Evolutionary conservation across 2,888 invertebrate genomes (phyloP), one percentile per base, ranked within the genome.

Genomic region (Parnassius smintheus): DNA sequence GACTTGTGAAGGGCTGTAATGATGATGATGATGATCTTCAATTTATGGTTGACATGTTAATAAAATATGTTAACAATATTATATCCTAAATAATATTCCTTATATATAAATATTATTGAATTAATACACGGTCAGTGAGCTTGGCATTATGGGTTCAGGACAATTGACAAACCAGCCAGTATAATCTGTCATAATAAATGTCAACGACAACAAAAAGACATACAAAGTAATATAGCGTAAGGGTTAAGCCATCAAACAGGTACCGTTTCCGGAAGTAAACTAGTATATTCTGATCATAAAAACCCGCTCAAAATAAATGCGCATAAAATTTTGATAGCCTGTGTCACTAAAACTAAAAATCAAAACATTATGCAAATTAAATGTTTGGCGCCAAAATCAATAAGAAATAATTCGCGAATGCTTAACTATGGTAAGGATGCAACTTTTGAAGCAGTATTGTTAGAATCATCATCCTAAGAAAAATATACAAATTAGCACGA

Each of bases 211-310:
- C 18, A 44, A 41, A 61, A 50, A 18, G 41, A 41, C 13, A 35
- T 41, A 25, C 9, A 18, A 54, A 12, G 58, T 53, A 52, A 50
- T 49, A 53, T 25, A 56, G 12, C 13, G 54, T 13, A 48, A 57
- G 62, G 48, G 54, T 54, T 35, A 12, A 25, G 52, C 69, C 72
- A 75, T 77, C 73, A 79, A 84, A 86, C 86, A 78, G 85, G 85
- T 86, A 81, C 74, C 76, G 78, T 81, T 84, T 87, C 87, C 87
- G 83, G 84, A 74, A 25, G 49, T 62, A 57, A 58, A 49, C 53
- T 49, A 12, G 62, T 54, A 52, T 48, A 52, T 48, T 53, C 54
- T 49, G 35, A 25, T 13, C 53, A 45, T 58, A 58, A 62, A 62
- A 58, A 54, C 9, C 35, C 45, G 25, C 22, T 62, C 54, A 25